Base-by-base conservation (phyloP, 1,140 invertebrate species). In the Drosophila bifasciata region DNA sequence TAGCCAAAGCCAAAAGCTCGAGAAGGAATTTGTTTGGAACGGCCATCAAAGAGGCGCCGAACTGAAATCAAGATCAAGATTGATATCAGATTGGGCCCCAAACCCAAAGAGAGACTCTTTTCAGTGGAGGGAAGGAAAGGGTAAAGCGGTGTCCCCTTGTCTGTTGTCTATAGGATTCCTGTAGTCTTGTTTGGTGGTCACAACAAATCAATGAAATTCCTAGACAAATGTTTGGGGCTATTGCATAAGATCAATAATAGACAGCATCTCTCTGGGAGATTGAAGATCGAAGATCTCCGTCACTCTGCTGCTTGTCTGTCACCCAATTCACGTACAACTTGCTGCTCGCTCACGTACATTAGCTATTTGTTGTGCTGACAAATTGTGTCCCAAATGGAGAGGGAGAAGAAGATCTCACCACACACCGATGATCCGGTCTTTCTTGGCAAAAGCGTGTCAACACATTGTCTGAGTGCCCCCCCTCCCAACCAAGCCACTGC, bases 61-160 rank as follows among this genome's bases (percentile, higher is more conserved):
- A 83, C 75, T 78, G 83, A 77, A 86, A 89, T 88, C 84, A 88
- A 88, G 83, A 88, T 88, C 84, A 79, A 88, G 84, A 88, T 88
- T 76, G 66, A 89, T 89, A 83, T 88, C 71, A 53, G 66, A n/a
- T n/a, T n/a, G n/a, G 59, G 28, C 28, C 28, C 67, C 57, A 79
- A 55, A 17, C 40, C 64, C 55, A 19, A 58, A 57, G 67, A 58
- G 44, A 39, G 28, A 16, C 71, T 76, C 63, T 62, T 50, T 51
- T 51, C 19, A 1, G 5, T 13, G 5, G 23, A 3, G 28, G 8
- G 28, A 25, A 7, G 23, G 23, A 1, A 7, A 25, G 8, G 28
- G 19, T 3, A 21, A 55, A 55, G 40, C 52, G 40, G 52, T 36
- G 43, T 40, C 52, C 39, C 40, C n/a, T n/a, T n/a, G n/a, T n/a